Evolutionary conservation across 2,797 vertebrate genomes (phyloP).

Genomic region (Hybognathus amarus): DNA sequence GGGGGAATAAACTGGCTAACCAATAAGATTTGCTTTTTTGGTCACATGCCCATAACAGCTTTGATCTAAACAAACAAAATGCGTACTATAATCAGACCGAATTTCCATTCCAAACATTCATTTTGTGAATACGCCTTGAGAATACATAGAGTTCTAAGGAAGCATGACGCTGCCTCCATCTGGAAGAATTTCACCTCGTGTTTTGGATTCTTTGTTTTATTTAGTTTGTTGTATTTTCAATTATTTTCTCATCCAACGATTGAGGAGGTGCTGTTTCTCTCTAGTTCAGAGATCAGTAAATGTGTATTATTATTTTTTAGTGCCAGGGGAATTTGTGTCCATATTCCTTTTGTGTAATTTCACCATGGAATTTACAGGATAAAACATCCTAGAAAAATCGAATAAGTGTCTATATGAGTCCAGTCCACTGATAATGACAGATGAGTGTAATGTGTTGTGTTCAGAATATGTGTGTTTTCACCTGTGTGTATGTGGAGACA

Average conservation of each 20-base stretch:
- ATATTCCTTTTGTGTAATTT: neutral
- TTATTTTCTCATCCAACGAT: neutral
- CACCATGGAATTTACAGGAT: neutral
- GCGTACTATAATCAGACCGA: neutral
- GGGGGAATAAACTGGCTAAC: neutral
- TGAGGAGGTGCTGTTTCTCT: neutral
- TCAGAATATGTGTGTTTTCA: slow-evolving; percentile 21
- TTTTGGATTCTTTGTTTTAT: neutral
- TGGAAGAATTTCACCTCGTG: neutral
- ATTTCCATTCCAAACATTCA: neutral
- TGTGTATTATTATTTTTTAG: neutral
- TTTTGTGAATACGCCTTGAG: neutral
- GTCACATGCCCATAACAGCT: neutral
- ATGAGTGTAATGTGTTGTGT: neutral
- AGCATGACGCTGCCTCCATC: neutral
- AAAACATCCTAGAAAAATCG: neutral
- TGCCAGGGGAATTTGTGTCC: neutral
- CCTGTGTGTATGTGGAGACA: slow-evolving; percentile 14
- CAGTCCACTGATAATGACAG: neutral
- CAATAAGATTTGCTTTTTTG: neutral
- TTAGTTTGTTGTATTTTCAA: neutral
- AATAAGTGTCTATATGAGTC: neutral
- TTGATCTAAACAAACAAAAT: neutral
- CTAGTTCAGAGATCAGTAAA: neutral
- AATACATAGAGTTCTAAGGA: neutral